A percentile compares a stretch with the other conserved stretches of the same genome.
phyloP scores from a whole-genome alignment of 2,888 invertebrate species.

The Odiellus spinosus region DNA sequence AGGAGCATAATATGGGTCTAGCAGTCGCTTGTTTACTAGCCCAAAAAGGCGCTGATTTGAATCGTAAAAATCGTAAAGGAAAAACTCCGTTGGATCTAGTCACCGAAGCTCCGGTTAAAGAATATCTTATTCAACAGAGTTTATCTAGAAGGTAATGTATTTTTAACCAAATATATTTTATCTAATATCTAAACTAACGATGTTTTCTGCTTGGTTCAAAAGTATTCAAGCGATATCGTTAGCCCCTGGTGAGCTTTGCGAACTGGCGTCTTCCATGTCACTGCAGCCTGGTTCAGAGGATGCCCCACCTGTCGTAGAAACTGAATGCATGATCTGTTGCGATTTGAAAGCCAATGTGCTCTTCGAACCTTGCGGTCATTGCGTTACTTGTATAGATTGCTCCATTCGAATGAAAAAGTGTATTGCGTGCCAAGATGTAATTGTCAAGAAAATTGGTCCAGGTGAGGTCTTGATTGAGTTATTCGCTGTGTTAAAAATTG shows the following conservation, averaged over 20 bases:
- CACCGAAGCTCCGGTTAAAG: constrained; percentile 37
- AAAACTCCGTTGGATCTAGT: constrained; percentile 53
- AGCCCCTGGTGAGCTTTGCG: neutral
- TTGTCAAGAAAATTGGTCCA: constrained; percentile 31
- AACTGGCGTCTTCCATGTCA: constrained; percentile 1
- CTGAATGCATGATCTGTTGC: constrained; percentile 53
- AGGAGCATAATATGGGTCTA: constrained; percentile 42
- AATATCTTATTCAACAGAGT: constrained; percentile 24
- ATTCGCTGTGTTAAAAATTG: no score
- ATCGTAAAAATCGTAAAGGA: constrained; percentile 46
- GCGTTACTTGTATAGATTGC: constrained; percentile 56
- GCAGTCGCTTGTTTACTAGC: constrained; percentile 57
- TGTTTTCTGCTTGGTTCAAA: neutral
- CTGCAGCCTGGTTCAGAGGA: constrained; percentile 3
- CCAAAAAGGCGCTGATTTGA: constrained; percentile 42
- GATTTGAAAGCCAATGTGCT: constrained; percentile 44
- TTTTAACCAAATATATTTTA: neutral
- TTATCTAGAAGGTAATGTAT: no score
- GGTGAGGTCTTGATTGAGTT: no score
- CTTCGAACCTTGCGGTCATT: constrained; percentile 57
- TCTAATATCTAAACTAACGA: neutral
- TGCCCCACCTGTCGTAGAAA: constrained; percentile 15
- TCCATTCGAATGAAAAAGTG: constrained; percentile 61
- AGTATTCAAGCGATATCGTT: constrained; percentile 15
- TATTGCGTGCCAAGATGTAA: constrained; percentile 45